Conservation (phyloP, 1,140 invertebrate species). For the Heterodera schachtii region DNA sequence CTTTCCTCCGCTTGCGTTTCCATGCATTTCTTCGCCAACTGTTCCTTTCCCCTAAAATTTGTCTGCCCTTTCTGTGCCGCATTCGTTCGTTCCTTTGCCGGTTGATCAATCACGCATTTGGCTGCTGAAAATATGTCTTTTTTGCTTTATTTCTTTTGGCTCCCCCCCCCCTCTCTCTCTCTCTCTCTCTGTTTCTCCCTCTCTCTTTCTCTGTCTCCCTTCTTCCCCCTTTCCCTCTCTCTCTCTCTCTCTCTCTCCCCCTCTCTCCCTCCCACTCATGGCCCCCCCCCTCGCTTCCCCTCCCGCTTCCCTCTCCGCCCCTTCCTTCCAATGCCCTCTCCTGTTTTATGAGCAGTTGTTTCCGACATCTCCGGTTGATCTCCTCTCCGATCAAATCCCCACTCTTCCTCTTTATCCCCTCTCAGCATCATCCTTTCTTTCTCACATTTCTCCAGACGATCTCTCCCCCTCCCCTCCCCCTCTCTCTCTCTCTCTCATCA, state of each 20-base stretch:
- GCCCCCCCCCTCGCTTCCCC: not conserved
- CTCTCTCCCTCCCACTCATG: not conserved
- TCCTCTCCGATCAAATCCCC: not conserved
- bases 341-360: too few relatives aligned
- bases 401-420: not conserved
- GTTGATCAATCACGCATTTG: not conserved
- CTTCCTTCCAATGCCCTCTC: too few relatives aligned
- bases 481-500: not conserved
- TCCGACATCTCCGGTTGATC: too few relatives aligned
- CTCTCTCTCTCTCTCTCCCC: not conserved
- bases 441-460: not conserved
- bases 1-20: not conserved
- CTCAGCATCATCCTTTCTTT: too few relatives aligned
- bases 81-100: too few relatives aligned
- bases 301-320: not conserved
- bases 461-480: not conserved
- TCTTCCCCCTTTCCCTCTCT: too few relatives aligned
- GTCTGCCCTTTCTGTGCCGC: not conserved
- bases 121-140: not conserved
- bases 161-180: too few relatives aligned
- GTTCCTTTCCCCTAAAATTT: not conserved
- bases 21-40: not conserved
- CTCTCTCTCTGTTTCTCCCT: too few relatives aligned
- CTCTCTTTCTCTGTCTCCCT: too few relatives aligned
- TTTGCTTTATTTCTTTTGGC: too few relatives aligned